Conservation (phyloP, 92 coral and sea anemone species). For the Actinostola sp. region DNA sequence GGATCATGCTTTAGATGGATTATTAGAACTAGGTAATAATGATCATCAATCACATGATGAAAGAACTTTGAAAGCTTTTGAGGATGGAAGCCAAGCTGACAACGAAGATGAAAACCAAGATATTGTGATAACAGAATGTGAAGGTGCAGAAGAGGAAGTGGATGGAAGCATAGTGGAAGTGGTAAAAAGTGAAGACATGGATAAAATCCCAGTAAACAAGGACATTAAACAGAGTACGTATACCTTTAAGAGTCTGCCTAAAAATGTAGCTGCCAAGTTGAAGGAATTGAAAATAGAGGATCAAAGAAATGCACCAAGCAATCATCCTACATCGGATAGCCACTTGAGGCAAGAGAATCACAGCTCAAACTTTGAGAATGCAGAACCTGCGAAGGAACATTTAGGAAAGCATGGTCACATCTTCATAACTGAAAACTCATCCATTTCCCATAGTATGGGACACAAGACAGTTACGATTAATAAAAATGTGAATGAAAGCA, state of each 20-base stretch:
- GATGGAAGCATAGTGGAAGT: slow-evolving; percentile 20
- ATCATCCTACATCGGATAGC: neutral
- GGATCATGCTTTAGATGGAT: slow-evolving; percentile 61
- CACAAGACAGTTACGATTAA: neutral
- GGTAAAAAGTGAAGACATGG: slow-evolving; percentile 21
- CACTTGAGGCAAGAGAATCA: slow-evolving; percentile 18
- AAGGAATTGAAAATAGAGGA: slow-evolving; percentile 13
- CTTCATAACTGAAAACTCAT: neutral
- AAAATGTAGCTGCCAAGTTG: slow-evolving; percentile 30
- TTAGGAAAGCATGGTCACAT: neutral
- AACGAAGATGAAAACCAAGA: slow-evolving; percentile 32
- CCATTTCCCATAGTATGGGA: neutral
- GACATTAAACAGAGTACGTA: slow-evolving; percentile 88
- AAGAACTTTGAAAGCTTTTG: slow-evolving; percentile 1
- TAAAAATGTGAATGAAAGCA: neutral
- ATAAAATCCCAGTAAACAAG: slow-evolving; percentile 51
- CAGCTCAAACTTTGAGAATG: slow-evolving; percentile 11
- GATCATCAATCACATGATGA: slow-evolving; percentile 17
- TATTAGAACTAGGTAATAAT: slow-evolving; percentile 30
- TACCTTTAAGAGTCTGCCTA: slow-evolving; percentile 70
- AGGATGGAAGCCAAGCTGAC: no score
- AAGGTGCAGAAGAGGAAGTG: slow-evolving; percentile 7
- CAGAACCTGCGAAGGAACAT: slow-evolving; percentile 3
- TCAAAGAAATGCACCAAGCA: neutral
- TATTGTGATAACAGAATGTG: slow-evolving; percentile 3